Percentiles rank a stretch among this genome's conserved stretches.
Evolutionary conservation across 53 echinoderm and acorn worm genomes (phyloP).

Genomic region (Temnopleurus reevesii): DNA sequence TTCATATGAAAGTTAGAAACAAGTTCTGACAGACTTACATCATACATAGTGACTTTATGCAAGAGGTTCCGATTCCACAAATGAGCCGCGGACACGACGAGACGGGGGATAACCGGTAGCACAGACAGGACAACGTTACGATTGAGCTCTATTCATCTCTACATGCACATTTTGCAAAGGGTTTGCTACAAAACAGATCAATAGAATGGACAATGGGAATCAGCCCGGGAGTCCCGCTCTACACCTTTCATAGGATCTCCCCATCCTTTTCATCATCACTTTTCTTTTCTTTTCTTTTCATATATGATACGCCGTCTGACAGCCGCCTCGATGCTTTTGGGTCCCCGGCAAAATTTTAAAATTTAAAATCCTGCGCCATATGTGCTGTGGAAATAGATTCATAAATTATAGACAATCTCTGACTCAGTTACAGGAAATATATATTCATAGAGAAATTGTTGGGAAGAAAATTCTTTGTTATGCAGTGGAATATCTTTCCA

Average conservation of each 20-base stretch:
- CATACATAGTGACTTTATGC: not conserved
- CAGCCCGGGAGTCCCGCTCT: conserved; percentile 9
- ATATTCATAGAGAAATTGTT: too few relatives aligned
- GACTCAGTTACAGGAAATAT: too few relatives aligned
- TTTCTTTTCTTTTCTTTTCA: conserved; percentile 10
- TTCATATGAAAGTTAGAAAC: not conserved
- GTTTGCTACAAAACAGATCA: conserved; percentile 49
- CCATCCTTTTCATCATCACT: not conserved
- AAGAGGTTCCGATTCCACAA: conserved; percentile 10
- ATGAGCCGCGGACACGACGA: too few relatives aligned
- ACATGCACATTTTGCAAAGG: conserved; percentile 32
- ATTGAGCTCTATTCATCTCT: not conserved
- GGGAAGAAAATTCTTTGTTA: too few relatives aligned
- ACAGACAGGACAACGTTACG: not conserved
- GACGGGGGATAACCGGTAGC: not conserved
- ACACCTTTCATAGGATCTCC: not conserved
- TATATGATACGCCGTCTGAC: not conserved
- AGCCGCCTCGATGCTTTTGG: not conserved
- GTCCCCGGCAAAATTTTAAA: not conserved
- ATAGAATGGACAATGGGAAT: not conserved
- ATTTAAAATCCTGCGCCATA: not conserved
- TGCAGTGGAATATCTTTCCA: too few relatives aligned
- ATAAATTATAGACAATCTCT: too few relatives aligned
- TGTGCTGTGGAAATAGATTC: too few relatives aligned
- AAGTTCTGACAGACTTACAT: not conserved